A percentile compares a stretch with the other conserved stretches of the same genome.
Conservation (phyloP, 2,113 vertebrate species). For the Stigmatopora nigra region DNA sequence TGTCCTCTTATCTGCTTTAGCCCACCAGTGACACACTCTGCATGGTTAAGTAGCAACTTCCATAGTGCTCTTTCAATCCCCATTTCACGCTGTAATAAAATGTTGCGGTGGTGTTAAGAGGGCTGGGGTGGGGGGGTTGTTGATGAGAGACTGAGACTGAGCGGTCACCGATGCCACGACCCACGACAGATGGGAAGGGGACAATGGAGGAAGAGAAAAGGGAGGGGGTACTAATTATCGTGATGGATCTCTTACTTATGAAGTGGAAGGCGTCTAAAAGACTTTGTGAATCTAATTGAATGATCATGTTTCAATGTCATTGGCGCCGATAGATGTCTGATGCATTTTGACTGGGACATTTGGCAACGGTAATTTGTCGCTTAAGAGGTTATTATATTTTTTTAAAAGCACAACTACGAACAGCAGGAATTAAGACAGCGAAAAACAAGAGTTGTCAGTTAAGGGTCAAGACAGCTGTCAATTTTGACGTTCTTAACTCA, state of each 20-base stretch:
- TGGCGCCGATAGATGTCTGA: no score
- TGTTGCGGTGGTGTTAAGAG: constrained; percentile 75
- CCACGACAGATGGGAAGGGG: constrained; percentile 38
- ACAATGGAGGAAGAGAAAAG: neutral
- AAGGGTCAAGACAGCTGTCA: no score
- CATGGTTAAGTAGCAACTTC: constrained; percentile 73
- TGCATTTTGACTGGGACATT: neutral
- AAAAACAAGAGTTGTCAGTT: no score
- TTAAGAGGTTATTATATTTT: no score
- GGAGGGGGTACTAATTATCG: constrained; percentile 3
- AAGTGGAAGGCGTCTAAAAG: neutral
- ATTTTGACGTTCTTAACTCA: no score
- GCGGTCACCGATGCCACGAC: constrained; percentile 65
- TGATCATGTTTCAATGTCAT: no score
- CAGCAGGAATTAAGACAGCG: no score
- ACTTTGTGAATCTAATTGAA: neutral
- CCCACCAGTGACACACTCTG: constrained; percentile 67
- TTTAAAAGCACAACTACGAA: no score
- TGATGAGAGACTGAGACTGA: constrained; percentile 70
- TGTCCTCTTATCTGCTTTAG: constrained; percentile 64
- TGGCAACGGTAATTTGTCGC: no score
- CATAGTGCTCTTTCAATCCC: constrained; percentile 74
- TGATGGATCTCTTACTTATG: constrained; percentile 22
- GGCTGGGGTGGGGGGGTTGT: constrained; percentile 66
- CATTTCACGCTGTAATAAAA: constrained; percentile 83